phyloP scores from a whole-genome alignment of 2,888 invertebrate species.

The Stenichneumon culpator region DNA sequence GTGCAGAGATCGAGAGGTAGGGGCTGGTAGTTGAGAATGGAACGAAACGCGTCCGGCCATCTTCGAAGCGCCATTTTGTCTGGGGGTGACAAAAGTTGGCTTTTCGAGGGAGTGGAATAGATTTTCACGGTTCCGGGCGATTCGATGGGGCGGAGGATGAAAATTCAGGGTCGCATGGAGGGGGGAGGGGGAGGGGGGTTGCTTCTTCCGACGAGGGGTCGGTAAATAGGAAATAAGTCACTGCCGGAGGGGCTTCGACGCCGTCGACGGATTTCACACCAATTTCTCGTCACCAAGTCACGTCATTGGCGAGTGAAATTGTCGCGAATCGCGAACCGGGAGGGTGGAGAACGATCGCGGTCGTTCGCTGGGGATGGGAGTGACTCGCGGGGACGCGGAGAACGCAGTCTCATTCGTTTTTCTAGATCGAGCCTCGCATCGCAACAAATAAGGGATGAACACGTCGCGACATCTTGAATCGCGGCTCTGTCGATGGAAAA shows the following conservation, averaged over 20 bases:
- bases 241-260: conserved; percentile 81
- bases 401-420: conserved; percentile 65
- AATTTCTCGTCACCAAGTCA: conserved; percentile 81
- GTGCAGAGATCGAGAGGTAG: conserved; percentile 24
- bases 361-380: conserved; percentile 4
- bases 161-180: conserved; percentile 50
- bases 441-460: conserved; percentile 47
- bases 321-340: conserved; percentile 80
- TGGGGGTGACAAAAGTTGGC: conserved; percentile 73
- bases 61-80: conserved; percentile 82
- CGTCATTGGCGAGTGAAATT: conserved; percentile 83
- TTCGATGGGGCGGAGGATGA: conserved; percentile 66
- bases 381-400: conserved; percentile 22
- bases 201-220: conserved; percentile 72
- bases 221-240: conserved; percentile 84
- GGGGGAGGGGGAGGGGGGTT: conserved; percentile 6
- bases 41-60: conserved; percentile 73
- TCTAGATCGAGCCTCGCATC: conserved; percentile 46
- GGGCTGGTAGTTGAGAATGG: conserved; percentile 13
- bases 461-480: conserved; percentile 32
- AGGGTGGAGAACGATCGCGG: conserved; percentile 23
- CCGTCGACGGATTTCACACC: conserved; percentile 82
- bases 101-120: conserved; percentile 61
- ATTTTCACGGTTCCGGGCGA: conserved; percentile 66
- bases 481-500: conserved; percentile 32